Evolutionary conservation across 2,113 vertebrate genomes (phyloP).

Genomic region (Mesembrinibis cayennensis): DNA sequence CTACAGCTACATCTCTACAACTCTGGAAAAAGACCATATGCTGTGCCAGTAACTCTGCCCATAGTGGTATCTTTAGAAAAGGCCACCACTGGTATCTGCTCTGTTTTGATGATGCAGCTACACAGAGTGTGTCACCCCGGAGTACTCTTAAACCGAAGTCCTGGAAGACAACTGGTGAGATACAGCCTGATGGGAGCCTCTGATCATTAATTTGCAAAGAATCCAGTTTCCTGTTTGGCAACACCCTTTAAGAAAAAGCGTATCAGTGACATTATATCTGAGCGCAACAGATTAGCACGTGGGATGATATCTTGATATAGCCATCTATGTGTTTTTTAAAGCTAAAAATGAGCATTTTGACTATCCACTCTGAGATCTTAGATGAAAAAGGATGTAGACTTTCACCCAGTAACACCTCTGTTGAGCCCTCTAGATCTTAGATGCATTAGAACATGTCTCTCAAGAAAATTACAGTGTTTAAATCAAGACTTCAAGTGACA

Average conservation of each 20-base stretch:
- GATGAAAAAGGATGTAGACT: not conserved
- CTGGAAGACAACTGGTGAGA: not conserved
- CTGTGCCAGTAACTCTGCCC: not conserved
- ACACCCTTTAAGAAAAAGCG: not conserved
- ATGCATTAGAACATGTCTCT: not conserved
- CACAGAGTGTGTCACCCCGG: not conserved
- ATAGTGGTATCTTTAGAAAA: not conserved
- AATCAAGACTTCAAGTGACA: slow-evolving; percentile 64
- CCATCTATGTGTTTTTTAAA: not conserved
- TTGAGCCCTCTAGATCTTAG: not conserved
- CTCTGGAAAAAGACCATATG: not conserved
- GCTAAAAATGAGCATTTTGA: not conserved
- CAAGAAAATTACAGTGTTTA: slow-evolving; percentile 23
- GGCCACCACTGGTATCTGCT: not conserved
- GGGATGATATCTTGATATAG: not conserved
- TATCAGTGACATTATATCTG: not conserved
- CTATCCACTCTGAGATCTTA: not conserved
- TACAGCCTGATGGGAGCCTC: not conserved
- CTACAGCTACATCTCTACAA: not conserved
- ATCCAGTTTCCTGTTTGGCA: not conserved
- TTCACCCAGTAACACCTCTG: not conserved
- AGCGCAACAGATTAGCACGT: not conserved
- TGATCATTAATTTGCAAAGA: not conserved
- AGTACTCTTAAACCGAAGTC: not conserved
- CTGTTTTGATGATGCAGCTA: not conserved